Evolutionary conservation across 1,140 invertebrate species (phyloP), one percentile per base, ranked within the genome.

Genomic region (Plectrocnemia conspersa): DNA sequence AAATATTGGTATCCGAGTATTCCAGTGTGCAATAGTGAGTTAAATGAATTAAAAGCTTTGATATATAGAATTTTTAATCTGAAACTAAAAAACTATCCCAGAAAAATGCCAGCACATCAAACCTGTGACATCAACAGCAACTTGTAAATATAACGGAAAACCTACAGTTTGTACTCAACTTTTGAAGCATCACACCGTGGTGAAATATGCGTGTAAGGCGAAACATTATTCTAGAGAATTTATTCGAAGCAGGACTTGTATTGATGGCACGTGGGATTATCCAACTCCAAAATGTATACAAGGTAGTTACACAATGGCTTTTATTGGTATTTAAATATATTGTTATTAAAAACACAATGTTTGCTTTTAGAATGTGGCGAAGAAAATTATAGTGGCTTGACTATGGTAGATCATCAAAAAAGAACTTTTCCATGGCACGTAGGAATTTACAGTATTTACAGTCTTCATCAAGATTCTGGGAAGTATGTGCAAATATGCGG

Each of bases 341-440:
- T 5, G 2, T 23, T 24, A 23, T 23, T 44, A 6, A 25, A 42
- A 6, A 15, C 6, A 3, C 3, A 13, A 27, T 41, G n/a, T 42
- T 38, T 16, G 10, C 11, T 25, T 54, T 15, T 21, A 54, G 52
- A 54, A n/a, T 54, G 52, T 32, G 52, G 52, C 6, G 11, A 35
- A 18, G 41, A 46, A 16, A 21, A 25, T 35, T 41, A 11, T 11
- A 18, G 2, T 2, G 22, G 21, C 10, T 21, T 44, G n/a, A 4
- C 21, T 3, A 29, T 54, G 1, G 27, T 19, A 7, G 23, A 2
- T n/a, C 3, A 35, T 33, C 19, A n/a, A 13, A 29, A 24, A n/a
- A 27, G 19, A 6, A 16, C 9, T 1, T 54, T 27, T 9, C 52
- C 52, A 16, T 54, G 52, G 52, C 52, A 54, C 29, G 52, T 49